Evolutionary conservation across 1,140 invertebrate genomes (phyloP).

Genomic region (Caenorhabditis brenneri): DNA sequence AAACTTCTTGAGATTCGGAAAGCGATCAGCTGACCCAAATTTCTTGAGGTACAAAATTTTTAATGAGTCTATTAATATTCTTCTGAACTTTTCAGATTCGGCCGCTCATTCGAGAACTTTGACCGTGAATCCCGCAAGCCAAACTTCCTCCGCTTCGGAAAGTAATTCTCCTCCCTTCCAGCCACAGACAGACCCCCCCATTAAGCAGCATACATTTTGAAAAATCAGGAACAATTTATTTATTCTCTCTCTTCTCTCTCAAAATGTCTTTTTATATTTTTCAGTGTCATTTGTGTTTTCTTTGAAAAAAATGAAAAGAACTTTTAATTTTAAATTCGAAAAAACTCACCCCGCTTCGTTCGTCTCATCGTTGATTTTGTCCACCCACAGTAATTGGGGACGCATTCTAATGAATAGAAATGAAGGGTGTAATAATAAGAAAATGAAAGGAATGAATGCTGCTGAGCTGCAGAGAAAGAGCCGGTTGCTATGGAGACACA

Average conservation of each 20-base stretch:
- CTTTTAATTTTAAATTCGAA: conserved; percentile 33
- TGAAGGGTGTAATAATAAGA: background rate
- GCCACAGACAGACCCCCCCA: background rate
- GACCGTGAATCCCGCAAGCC: conserved; percentile 63
- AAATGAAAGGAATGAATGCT: background rate
- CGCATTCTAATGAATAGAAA: conserved; percentile 27
- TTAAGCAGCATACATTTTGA: conserved; percentile 16
- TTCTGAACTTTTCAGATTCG: conserved; percentile 58
- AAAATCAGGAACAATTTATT: conserved; percentile 36
- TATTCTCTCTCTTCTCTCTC: background rate
- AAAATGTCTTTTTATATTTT: conserved; percentile 8
- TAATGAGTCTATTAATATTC: too few species aligned
- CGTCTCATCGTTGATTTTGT: conserved; percentile 54
- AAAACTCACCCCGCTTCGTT: conserved; percentile 49
- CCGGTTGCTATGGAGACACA: conserved; percentile 22
- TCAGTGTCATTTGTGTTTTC: conserved; percentile 48
- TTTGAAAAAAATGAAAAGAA: conserved; percentile 46
- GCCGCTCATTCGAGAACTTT: conserved; percentile 56
- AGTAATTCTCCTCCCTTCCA: conserved; percentile 23
- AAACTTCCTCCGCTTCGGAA: conserved; percentile 63
- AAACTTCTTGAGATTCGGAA: conserved; percentile 58
- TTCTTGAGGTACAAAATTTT: conserved; percentile 47
- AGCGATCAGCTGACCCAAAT: conserved; percentile 55
- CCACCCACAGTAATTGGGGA: conserved; percentile 54
- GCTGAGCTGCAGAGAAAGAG: background rate